Conservation (phyloP, 2,113 vertebrate species). For the Seriola aureovittata region DNA sequence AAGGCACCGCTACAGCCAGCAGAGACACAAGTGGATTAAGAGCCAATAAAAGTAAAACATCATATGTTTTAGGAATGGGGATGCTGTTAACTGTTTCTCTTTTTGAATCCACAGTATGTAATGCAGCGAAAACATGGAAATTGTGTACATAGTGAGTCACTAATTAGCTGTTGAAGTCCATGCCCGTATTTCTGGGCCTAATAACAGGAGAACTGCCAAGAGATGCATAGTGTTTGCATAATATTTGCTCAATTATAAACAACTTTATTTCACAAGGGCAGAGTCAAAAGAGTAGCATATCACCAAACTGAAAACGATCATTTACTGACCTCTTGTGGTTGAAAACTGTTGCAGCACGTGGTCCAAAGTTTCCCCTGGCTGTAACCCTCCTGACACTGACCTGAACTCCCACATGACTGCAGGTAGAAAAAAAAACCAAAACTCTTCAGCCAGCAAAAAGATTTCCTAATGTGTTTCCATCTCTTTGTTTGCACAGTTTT, state of each 20-base stretch:
- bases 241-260: slow-evolving; percentile 28
- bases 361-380: not conserved
- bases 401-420: not conserved
- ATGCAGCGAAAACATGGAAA: slow-evolving; percentile 13
- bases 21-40: slow-evolving; percentile 10
- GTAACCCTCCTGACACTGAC: too few relatives aligned
- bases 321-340: slow-evolving; percentile 60
- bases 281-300: not conserved
- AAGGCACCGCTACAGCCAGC: not conserved
- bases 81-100: not conserved
- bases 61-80: not conserved
- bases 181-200: not conserved
- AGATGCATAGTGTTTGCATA: slow-evolving; percentile 43
- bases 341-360: not conserved
- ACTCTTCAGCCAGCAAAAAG: not conserved
- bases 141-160: not conserved
- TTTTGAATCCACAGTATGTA: not conserved
- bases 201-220: slow-evolving; percentile 20
- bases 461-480: not conserved
- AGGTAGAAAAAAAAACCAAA: not conserved
- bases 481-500: not conserved
- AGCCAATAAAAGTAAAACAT: slow-evolving; percentile 9
- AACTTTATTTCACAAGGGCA: not conserved
- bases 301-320: not conserved
- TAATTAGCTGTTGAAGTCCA: slow-evolving; percentile 8